Evolutionary conservation across 2,888 invertebrate genomes (phyloP).

Genomic region (Exocentrus adspersus): DNA sequence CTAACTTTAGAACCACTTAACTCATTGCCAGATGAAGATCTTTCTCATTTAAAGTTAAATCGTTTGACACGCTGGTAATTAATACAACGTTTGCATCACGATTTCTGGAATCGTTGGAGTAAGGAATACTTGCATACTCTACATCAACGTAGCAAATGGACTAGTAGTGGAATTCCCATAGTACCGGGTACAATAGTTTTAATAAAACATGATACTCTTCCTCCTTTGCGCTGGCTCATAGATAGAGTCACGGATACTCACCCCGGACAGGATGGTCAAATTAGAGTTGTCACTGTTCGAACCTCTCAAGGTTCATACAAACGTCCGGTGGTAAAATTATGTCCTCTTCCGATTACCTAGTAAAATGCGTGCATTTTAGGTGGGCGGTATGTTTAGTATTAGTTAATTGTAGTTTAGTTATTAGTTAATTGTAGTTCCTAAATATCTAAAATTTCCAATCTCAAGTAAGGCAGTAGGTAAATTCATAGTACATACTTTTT

Average conservation of each 20-base stretch:
- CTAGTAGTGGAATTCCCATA: not conserved
- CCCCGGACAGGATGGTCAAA: not conserved
- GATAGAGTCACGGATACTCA: not conserved
- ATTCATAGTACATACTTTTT: too few species aligned
- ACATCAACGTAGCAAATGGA: conserved; percentile 40
- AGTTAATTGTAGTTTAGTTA: too few species aligned
- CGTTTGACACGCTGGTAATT: conserved; percentile 41
- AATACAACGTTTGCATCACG: conserved; percentile 42
- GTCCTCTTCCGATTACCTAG: too few species aligned
- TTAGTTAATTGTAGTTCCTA: too few species aligned
- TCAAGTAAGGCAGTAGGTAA: too few species aligned
- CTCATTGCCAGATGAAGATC: not conserved
- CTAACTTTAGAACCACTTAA: not conserved
- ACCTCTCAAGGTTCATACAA: not conserved
- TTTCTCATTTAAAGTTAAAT: not conserved
- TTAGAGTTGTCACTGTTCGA: not conserved
- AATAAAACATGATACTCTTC: not conserved
- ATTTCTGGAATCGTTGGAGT: conserved; percentile 45
- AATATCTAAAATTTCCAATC: too few species aligned
- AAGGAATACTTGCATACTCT: conserved; percentile 46
- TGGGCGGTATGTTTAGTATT: too few species aligned
- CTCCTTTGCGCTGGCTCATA: not conserved
- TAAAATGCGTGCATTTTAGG: too few species aligned
- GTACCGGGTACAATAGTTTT: not conserved
- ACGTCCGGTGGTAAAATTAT: not conserved